Evolutionary conservation across 2,113 vertebrate species (phyloP), one percentile per base, ranked within the genome.

Genomic region (Taxidea taxus): DNA sequence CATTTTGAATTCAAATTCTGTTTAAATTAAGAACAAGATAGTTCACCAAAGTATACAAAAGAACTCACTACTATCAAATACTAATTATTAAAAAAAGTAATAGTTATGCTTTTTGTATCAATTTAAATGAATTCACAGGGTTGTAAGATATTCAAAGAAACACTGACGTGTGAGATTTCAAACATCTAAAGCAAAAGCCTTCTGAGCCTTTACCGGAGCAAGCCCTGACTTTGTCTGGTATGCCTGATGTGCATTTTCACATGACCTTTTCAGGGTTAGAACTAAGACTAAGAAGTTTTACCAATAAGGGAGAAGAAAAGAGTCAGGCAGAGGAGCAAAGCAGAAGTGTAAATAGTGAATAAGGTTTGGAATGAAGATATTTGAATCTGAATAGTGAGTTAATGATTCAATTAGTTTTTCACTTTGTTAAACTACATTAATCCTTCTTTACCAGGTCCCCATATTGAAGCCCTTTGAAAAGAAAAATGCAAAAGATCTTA

Each of bases 361-460:
- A 95, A 83, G 88, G 97, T 92, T 75, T 98, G 97, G 98, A 98
- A 98, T 98, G 97, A 98, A 98, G 97, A 98, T 97, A 99, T 99
- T 99, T 99, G 98, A 99, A 99, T 99, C 96, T 98, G 98, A 99
- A 99, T 99, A 97, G 98, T 89, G 97, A 98, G 98, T 98, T 99
- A 99, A 99, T 98, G 98, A 99, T 99, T 99, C 98, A 99, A 99
- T 98, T 99, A 98, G 98, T 98, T 99, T 99, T 98, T 98, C 98
- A 98, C 97, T 99, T 98, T 96, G 98, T 98, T 98, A 98, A 98
- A 98, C 98, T 98, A 98, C 97, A 98, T 98, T 99, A 99, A 99
- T 99, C 99, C 98, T 97, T 98, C 98, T 99, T 98, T 99, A 93
- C 97, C 95, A 88, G 93, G n/a, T 97, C 91, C 94, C 84, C 66